Evolutionary conservation across 2,113 vertebrate species (phyloP), one percentile per base, ranked within the genome.

Genomic region (Setophaga coronata): DNA sequence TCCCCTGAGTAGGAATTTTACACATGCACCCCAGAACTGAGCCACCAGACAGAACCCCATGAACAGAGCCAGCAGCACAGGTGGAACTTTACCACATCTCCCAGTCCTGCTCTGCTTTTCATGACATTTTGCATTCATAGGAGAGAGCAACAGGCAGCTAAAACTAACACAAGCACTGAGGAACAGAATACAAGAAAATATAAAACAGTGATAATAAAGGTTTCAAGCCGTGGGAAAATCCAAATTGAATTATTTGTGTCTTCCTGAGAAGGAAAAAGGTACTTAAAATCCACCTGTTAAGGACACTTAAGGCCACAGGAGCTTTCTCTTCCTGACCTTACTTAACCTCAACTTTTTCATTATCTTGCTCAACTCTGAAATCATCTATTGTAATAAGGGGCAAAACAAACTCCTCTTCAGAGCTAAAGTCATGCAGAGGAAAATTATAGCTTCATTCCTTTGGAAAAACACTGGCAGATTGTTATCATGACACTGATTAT

Each of bases 391-490:
- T 95, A 91, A 78, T 51, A 81, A 86, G 71, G 42, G 76, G 76
- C 72, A 91, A 91, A 96, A 58, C 64, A 95, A 93, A 54, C 76
- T 95, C 85, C 8, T 88, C 74, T 92, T 89, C 77, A 93, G 69
- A 82, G 34, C 64, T 86, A 77, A 83, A 86, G 76, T 81, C 62
- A 88, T 58, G 79, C 47, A 83, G 51, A 86, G n/a, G 79, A 89
- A 94, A 92, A 93, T 71, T 73, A 71, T 69, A 83, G 36, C 34
- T 94, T 82, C 53, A 85, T 88, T 92, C 40, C 85, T 92, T 66
- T 78, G 92, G 60, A 89, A 95, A 94, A 92, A 71, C 85, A 92
- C 54, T 18, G 51, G n/a, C 61, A 94, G 87, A 95, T 94, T 72
- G 40, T 78, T 96, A 93, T 94, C 93, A 90, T 66, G 78, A 92